Percentiles rank a stretch among this genome's conserved stretches.
Conservation (phyloP, 1,140 invertebrate species). For the Tetranychus cinnabarinus region DNA sequence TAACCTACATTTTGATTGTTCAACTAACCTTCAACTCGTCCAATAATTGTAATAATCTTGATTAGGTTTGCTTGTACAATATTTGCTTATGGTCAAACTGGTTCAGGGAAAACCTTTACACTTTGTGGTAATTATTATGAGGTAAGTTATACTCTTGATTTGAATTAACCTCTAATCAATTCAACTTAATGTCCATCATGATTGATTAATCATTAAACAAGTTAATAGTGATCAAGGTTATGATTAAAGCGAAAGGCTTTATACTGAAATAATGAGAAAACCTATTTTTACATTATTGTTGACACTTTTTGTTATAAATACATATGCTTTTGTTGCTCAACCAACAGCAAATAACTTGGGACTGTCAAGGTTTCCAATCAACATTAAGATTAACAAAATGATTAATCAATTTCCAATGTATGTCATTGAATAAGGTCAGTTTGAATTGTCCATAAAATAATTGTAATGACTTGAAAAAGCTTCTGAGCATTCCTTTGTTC, state of each 20-base stretch:
- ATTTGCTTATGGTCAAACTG: slow-evolving; percentile 91
- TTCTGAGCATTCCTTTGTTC: too few relatives aligned
- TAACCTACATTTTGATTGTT: too few relatives aligned
- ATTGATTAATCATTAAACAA: not conserved
- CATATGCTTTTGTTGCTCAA: not conserved
- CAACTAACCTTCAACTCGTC: too few relatives aligned
- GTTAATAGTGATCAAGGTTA: not conserved
- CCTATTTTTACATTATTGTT: too few relatives aligned
- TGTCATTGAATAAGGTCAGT: too few relatives aligned
- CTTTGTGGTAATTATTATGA: slow-evolving; percentile 39
- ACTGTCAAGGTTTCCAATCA: too few relatives aligned
- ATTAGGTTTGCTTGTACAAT: slow-evolving; percentile 58
- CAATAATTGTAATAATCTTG: too few relatives aligned
- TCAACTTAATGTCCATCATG: not conserved
- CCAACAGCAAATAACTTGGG: too few relatives aligned
- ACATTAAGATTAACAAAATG: too few relatives aligned
- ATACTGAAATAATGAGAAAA: not conserved
- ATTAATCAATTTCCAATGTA: too few relatives aligned
- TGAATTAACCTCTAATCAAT: not conserved
- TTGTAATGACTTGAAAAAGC: too few relatives aligned
- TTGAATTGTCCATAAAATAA: too few relatives aligned
- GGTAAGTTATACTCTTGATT: slow-evolving; percentile 13
- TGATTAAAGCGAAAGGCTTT: not conserved
- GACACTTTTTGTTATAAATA: not conserved
- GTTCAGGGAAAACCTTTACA: slow-evolving; percentile 85